phyloP scores from a whole-genome alignment of 2,888 invertebrate species.

The Lithophane socia region DNA sequence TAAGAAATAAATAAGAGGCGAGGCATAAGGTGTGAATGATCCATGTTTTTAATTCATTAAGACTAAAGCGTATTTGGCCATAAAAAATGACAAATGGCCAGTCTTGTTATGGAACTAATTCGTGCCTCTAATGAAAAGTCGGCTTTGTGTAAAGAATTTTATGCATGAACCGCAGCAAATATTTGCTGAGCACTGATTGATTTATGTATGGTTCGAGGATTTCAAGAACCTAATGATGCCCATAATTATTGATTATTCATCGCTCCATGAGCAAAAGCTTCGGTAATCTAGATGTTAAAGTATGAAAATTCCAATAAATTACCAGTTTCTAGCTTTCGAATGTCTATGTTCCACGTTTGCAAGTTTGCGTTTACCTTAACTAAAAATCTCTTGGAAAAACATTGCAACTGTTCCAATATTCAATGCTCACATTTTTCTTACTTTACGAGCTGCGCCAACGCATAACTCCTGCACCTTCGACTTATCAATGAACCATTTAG shows the following conservation, averaged over 20 bases:
- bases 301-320: not conserved
- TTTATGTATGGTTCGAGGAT: conserved; percentile 34
- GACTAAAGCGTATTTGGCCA: conserved; percentile 33
- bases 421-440: conserved; percentile 23
- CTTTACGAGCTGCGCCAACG: conserved; percentile 42
- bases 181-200: conserved; percentile 46
- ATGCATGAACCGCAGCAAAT: conserved; percentile 34
- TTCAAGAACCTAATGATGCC: conserved; percentile 30
- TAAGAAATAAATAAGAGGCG: conserved; percentile 49
- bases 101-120: conserved; percentile 38
- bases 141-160: conserved; percentile 36
- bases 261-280: not conserved
- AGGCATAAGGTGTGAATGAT: conserved; percentile 53
- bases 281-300: conserved; percentile 10
- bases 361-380: not conserved
- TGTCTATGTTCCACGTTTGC: no score
- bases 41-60: conserved; percentile 57
- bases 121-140: conserved; percentile 15
- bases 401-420: not conserved
- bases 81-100: conserved; percentile 47
- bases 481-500: conserved; percentile 65
- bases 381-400: conserved; percentile 1
- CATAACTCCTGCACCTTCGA: conserved; percentile 45
- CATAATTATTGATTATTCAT: conserved; percentile 43
- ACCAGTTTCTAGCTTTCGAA: not conserved